Conservation (phyloP, 2,113 vertebrate genomes). For the Channa argus region DNA sequence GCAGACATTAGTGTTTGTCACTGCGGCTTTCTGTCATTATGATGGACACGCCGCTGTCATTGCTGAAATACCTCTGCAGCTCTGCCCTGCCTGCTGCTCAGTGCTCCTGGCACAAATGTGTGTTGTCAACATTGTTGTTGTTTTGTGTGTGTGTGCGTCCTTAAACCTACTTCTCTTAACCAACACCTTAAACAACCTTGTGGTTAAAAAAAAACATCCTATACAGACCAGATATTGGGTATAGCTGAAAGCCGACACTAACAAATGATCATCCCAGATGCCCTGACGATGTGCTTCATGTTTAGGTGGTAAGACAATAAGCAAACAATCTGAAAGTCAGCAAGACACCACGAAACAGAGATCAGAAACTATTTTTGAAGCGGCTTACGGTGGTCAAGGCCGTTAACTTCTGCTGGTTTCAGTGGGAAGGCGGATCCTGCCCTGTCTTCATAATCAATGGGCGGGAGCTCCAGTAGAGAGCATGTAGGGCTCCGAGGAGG, state of each 20-base stretch:
- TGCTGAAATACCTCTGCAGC: conserved; percentile 69
- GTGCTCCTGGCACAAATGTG: conserved; percentile 41
- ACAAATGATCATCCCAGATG: conserved; percentile 13
- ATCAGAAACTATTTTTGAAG: neutral
- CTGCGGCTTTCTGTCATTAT: conserved; percentile 15
- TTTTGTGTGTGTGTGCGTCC: neutral
- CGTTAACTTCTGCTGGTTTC: conserved; percentile 50
- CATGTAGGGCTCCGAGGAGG: conserved; percentile 7
- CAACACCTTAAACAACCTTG: conserved; percentile 21
- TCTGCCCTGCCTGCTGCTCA: conserved; percentile 48
- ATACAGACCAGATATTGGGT: conserved; percentile 11
- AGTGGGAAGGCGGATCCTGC: neutral
- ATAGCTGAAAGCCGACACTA: neutral
- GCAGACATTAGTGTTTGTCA: conserved; percentile 29
- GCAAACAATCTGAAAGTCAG: neutral
- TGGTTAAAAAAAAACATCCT: conserved; percentile 2
- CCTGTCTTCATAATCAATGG: conserved; percentile 68
- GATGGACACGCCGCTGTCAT: conserved; percentile 56
- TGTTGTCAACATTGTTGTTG: conserved; percentile 34
- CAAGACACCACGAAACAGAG: neutral
- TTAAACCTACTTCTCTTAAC: conserved; percentile 20
- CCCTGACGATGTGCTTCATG: neutral
- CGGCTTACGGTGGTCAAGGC: conserved; percentile 73
- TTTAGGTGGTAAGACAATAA: neutral
- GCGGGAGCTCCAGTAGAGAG: conserved; percentile 56